phyloP scores from a whole-genome alignment of 2,888 invertebrate genomes.

The Nipponacmea schrenckii region DNA sequence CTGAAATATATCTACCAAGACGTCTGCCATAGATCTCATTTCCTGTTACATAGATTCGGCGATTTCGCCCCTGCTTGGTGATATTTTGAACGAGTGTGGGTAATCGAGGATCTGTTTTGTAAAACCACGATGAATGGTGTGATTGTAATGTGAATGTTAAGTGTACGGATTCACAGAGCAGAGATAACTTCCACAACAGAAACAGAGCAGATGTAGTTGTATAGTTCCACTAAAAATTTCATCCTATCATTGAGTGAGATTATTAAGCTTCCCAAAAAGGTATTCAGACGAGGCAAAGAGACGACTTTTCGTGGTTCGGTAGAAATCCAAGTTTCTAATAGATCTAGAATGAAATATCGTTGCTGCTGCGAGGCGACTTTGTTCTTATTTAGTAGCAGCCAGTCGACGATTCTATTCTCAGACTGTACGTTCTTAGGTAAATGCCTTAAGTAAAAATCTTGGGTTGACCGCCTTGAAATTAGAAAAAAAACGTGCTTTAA shows the following conservation, averaged over 20 bases:
- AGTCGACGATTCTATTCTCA: constrained; percentile 30
- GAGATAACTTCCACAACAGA: constrained; percentile 7
- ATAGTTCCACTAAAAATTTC: neutral
- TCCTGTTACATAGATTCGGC: neutral
- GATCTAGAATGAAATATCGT: constrained; percentile 17
- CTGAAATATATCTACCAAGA: too few relatives aligned
- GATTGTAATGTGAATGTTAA: neutral
- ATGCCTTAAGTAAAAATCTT: constrained; percentile 29
- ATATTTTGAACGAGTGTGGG: constrained; percentile 11
- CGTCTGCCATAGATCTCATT: too few relatives aligned
- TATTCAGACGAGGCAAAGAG: constrained; percentile 23
- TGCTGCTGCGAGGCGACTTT: constrained; percentile 17
- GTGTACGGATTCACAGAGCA: neutral
- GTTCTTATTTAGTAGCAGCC: constrained; percentile 24
- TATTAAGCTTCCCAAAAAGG: constrained; percentile 16
- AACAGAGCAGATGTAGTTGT: constrained; percentile 8
- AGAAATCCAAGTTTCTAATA: constrained; percentile 29
- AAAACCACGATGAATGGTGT: neutral
- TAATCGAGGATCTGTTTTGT: neutral
- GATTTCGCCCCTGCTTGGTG: constrained; percentile 4
- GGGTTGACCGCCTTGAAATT: constrained; percentile 23
- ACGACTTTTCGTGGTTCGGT: constrained; percentile 28
- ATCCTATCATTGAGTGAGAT: too few relatives aligned
- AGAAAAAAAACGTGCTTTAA: constrained; percentile 35
- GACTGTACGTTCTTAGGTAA: constrained; percentile 21